phyloP scores from a whole-genome alignment of 2,888 invertebrate species.

The Silvanus unidentatus region DNA sequence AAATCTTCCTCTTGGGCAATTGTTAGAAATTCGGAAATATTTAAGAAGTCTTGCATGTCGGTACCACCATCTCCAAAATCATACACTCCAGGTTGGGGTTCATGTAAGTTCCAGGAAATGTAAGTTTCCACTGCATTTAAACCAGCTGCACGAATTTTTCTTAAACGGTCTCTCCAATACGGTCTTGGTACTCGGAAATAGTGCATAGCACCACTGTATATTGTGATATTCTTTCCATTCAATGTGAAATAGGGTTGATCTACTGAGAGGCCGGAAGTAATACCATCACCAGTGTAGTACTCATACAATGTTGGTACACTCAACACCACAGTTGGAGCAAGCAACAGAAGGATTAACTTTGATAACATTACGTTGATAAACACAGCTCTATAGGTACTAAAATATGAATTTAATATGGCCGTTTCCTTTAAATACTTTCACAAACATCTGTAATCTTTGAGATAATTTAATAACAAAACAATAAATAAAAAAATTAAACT shows the following conservation, averaged over 20 bases:
- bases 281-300: constrained; percentile 43
- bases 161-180: constrained; percentile 74
- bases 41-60: constrained; percentile 55
- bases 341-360: too few relatives aligned
- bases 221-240: constrained; percentile 44
- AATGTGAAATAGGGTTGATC: constrained; percentile 39
- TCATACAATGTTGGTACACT: constrained; percentile 39
- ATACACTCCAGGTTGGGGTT: constrained; percentile 51
- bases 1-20: constrained; percentile 67
- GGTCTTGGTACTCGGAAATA: constrained; percentile 76
- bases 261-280: constrained; percentile 33
- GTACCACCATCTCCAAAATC: constrained; percentile 52
- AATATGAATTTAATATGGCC: too few relatives aligned
- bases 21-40: constrained; percentile 57
- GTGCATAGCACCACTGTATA: constrained; percentile 61
- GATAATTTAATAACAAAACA: too few relatives aligned
- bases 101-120: constrained; percentile 85
- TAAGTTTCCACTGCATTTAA: constrained; percentile 80
- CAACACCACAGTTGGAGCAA: too few relatives aligned
- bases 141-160: constrained; percentile 74
- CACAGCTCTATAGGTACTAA: too few relatives aligned
- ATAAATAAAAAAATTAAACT: too few relatives aligned
- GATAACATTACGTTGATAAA: too few relatives aligned
- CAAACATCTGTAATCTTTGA: too few relatives aligned
- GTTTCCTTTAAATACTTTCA: too few relatives aligned